A percentile compares a stretch with the other conserved stretches of the same genome.
Conservation (phyloP, 1,140 invertebrate genomes). For the Dicyema japonicum region DNA sequence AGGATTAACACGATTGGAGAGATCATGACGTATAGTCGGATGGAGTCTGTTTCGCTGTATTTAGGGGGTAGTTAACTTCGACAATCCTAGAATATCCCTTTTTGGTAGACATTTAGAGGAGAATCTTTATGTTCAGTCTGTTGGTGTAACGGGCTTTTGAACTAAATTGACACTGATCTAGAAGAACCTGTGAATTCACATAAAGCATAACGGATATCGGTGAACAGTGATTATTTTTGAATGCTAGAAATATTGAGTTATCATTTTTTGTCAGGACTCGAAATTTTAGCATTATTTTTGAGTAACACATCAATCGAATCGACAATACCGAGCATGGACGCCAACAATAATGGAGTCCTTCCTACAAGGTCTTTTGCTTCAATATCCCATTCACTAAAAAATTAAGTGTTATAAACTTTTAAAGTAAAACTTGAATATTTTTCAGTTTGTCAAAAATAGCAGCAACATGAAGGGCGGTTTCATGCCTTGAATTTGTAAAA, state of each 20-base stretch:
- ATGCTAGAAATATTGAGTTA: constrained; percentile 14
- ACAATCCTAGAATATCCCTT: background rate
- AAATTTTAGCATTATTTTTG: constrained; percentile 10
- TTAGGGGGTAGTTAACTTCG: no score
- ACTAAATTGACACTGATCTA: constrained; percentile 7
- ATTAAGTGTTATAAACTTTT: background rate
- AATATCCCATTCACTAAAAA: constrained; percentile 12
- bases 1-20: no score
- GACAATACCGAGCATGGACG: constrained; percentile 13
- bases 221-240: constrained; percentile 13
- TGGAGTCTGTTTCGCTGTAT: no score
- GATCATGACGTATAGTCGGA: no score
- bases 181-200: constrained; percentile 29
- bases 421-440: constrained; percentile 8
- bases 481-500: constrained; percentile 10
- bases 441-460: constrained; percentile 15
- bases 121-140: constrained; percentile 21
- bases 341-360: constrained; percentile 22
- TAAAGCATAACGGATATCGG: constrained; percentile 9
- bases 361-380: constrained; percentile 17
- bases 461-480: constrained; percentile 19
- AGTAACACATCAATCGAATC: constrained; percentile 12
- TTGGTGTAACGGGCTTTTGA: background rate
- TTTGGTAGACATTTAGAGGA: constrained; percentile 10
- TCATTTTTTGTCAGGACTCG: constrained; percentile 17